Percentiles rank a stretch among this genome's conserved stretches.
Evolutionary conservation across 2,113 vertebrate species (phyloP).

Genomic region (Tetrax tetrax): DNA sequence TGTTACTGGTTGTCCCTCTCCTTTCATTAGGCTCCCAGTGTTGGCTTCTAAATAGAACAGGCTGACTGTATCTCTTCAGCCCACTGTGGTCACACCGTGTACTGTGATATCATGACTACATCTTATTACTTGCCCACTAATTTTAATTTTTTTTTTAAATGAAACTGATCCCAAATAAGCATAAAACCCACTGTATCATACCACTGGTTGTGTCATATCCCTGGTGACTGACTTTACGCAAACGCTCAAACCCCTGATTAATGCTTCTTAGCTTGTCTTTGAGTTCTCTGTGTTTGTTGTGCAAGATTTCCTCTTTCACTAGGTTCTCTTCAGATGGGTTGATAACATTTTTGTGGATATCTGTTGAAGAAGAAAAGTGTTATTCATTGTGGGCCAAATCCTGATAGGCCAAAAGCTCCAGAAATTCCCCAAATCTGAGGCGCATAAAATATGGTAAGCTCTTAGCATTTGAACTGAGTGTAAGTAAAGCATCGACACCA

Average conservation of each 20-base stretch:
- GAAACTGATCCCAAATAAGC: background rate
- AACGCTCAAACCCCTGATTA: slow-evolving; percentile 89
- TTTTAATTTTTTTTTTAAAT: background rate
- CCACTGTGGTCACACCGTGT: background rate
- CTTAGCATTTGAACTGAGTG: background rate
- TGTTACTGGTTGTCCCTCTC: background rate
- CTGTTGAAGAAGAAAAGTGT: slow-evolving; percentile 62
- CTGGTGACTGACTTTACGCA: slow-evolving; percentile 89
- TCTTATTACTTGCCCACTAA: background rate
- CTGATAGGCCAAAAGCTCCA: background rate
- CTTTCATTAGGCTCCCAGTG: background rate
- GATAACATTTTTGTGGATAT: slow-evolving; percentile 88
- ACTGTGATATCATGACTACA: background rate
- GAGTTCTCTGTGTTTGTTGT: slow-evolving; percentile 86
- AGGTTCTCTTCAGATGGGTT: slow-evolving; percentile 77
- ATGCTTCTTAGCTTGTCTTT: slow-evolving; percentile 88
- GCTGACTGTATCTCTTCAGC: background rate
- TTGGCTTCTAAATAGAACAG: background rate
- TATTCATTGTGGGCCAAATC: background rate
- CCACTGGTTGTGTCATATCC: slow-evolving; percentile 85
- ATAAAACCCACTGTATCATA: slow-evolving; percentile 42
- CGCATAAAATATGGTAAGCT: background rate
- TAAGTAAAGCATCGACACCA: background rate
- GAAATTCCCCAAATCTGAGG: background rate
- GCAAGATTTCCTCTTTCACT: slow-evolving; percentile 78